Percentiles rank a stretch among this genome's conserved stretches.
phyloP scores from a whole-genome alignment of 2,113 vertebrate species.

The Camelus bactrianus region DNA sequence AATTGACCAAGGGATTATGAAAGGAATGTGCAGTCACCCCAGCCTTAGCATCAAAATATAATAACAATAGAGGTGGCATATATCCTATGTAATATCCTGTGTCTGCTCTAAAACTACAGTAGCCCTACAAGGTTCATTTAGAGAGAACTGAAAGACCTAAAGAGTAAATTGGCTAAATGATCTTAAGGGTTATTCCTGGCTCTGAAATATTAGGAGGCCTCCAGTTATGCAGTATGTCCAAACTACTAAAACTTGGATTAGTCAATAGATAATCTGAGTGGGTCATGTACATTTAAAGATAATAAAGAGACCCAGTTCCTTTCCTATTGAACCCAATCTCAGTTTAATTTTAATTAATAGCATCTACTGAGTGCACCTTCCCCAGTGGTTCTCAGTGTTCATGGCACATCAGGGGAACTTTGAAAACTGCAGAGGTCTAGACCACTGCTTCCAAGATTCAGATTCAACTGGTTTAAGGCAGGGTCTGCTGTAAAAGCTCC shows the following conservation, averaged over 20 bases:
- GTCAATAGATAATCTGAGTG: not conserved
- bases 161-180: not conserved
- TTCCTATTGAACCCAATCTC: not conserved
- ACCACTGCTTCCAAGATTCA: not conserved
- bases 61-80: not conserved
- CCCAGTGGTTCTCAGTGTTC: not conserved
- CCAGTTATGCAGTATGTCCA: not conserved
- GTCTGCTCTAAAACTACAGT: not conserved
- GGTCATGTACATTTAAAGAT: not conserved
- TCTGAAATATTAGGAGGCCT: not conserved
- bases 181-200: not conserved
- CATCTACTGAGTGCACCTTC: not conserved
- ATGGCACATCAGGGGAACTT: not conserved
- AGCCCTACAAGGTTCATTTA: not conserved
- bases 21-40: not conserved
- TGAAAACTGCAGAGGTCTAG: not conserved
- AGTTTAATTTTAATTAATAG: not conserved
- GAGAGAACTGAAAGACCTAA: not conserved
- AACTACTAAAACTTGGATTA: constrained; percentile 1
- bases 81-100: not conserved
- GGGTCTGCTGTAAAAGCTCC: not conserved
- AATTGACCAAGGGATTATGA: not conserved
- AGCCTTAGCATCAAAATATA: constrained; percentile 15
- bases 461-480: not conserved
- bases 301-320: not conserved